Evolutionary conservation across 2,797 vertebrate genomes (phyloP), one percentile per base, ranked within the genome.

Genomic region (Pogoniulus pusillus): DNA sequence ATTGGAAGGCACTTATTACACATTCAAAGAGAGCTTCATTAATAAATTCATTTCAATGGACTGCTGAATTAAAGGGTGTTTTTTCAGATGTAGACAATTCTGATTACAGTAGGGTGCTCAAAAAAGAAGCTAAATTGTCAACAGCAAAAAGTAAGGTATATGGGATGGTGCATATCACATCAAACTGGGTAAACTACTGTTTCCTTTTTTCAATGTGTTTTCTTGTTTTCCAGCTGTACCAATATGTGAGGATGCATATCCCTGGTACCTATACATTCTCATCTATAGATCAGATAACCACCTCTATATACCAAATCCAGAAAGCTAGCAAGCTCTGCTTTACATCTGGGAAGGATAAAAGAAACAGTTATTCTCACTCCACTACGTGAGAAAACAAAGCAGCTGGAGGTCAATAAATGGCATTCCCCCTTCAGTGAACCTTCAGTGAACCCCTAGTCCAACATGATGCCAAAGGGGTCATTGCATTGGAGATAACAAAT

Each of bases 281-380:
- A 10, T 62, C 59, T 65, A 24, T n/a, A 22, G 22, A 80, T 69
- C 47, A 77, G 37, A 71, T 55, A 84, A 60, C 65, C 27, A 83
- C 16, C 71, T 86, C 39, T 59, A 29, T 49, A 65, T 32, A 47
- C 24, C 35, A 63, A 63, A 23, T 18, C 58, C 34, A 88, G 72
- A 69, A 45, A 89, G 51, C 49, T 54, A 90, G 51, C 19, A 74
- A 93, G 66, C 35, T 88, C 82, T 80, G 70, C 41, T 86, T 93
- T 93, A 77, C 81, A 91, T 92, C 85, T 90, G 69, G 78, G 86
- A 87, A 87, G 69, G 43, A 88, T 82, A 90, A 90, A 91, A 94
- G 87, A 83, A 89, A 80, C 77, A 92, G 60, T 87, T 91, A 85
- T 82, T 90, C 75, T 93, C 6, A 3, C 86, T 93, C 23, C 20